Conservation (phyloP, 2,888 invertebrate genomes). For the Neoitamus cyanurus region DNA sequence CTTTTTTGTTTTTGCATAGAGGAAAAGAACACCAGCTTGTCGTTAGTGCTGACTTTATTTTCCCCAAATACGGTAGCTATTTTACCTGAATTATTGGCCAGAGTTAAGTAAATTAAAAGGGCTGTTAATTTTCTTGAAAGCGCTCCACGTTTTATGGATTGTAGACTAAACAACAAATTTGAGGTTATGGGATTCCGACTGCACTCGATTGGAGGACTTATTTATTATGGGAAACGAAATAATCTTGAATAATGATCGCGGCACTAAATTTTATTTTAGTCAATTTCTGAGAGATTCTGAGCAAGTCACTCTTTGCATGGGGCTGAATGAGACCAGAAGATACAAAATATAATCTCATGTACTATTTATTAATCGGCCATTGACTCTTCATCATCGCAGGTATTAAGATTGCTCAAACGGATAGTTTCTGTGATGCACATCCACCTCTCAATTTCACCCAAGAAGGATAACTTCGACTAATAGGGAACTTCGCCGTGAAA, state of each 20-base stretch:
- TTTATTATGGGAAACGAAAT: not conserved
- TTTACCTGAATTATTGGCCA: conserved; percentile 11
- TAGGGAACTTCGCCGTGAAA: not conserved
- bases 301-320: not conserved
- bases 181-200: conserved; percentile 6
- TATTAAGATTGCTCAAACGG: too few species aligned
- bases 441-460: too few species aligned
- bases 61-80: not conserved
- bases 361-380: too few species aligned
- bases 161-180: conserved; percentile 14
- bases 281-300: not conserved
- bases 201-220: not conserved
- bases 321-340: too few species aligned
- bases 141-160: not conserved
- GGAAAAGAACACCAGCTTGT: not conserved
- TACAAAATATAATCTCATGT: too few species aligned
- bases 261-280: not conserved
- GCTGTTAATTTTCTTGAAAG: conserved; percentile 37
- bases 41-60: not conserved
- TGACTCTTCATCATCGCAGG: too few species aligned
- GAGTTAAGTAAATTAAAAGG: conserved; percentile 41
- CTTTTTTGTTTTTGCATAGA: not conserved
- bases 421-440: too few species aligned
- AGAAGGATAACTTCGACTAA: too few species aligned
- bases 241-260: not conserved